Percentiles rank a stretch among this genome's conserved stretches.
Evolutionary conservation across 2,888 invertebrate genomes (phyloP).

Genomic region (Hirtodrosophila histrioides): DNA sequence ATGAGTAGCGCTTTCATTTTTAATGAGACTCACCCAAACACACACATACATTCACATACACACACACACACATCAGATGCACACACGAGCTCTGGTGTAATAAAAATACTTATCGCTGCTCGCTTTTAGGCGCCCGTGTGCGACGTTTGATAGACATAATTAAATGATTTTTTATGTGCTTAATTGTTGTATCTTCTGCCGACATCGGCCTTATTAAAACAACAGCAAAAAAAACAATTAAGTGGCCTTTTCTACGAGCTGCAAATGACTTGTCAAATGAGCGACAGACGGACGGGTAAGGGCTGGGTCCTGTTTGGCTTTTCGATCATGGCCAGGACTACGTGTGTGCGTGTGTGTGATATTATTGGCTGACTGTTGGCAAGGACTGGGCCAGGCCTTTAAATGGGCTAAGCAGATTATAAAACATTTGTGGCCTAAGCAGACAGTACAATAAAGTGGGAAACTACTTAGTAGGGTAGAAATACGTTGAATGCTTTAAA

Average conservation of each 20-base stretch:
- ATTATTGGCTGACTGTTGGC: slow-evolving; percentile 13
- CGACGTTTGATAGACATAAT: slow-evolving; percentile 75
- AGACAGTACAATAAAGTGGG: neutral
- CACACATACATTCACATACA: slow-evolving; percentile 18
- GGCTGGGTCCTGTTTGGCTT: slow-evolving; percentile 7
- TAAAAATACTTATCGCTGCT: slow-evolving; percentile 72
- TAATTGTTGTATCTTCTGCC: slow-evolving; percentile 68
- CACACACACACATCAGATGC: slow-evolving; percentile 25
- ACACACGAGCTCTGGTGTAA: slow-evolving; percentile 57
- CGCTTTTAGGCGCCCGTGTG: slow-evolving; percentile 58
- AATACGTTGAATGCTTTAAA: too few species aligned
- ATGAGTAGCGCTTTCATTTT: slow-evolving; percentile 72
- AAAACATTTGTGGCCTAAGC: neutral
- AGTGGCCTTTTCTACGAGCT: slow-evolving; percentile 64
- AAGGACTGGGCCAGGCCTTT: slow-evolving; percentile 27
- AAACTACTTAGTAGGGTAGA: neutral
- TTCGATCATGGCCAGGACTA: slow-evolving; percentile 10
- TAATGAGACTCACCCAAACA: slow-evolving; percentile 61
- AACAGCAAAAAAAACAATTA: slow-evolving; percentile 55
- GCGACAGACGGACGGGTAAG: slow-evolving; percentile 38
- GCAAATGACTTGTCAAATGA: slow-evolving; percentile 73
- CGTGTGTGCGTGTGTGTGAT: slow-evolving; percentile 37
- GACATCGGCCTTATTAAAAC: slow-evolving; percentile 67
- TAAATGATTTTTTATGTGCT: slow-evolving; percentile 76
- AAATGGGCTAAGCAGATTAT: slow-evolving; percentile 22